Conservation (phyloP, 2,888 invertebrate species). For the Ophion costatus region DNA sequence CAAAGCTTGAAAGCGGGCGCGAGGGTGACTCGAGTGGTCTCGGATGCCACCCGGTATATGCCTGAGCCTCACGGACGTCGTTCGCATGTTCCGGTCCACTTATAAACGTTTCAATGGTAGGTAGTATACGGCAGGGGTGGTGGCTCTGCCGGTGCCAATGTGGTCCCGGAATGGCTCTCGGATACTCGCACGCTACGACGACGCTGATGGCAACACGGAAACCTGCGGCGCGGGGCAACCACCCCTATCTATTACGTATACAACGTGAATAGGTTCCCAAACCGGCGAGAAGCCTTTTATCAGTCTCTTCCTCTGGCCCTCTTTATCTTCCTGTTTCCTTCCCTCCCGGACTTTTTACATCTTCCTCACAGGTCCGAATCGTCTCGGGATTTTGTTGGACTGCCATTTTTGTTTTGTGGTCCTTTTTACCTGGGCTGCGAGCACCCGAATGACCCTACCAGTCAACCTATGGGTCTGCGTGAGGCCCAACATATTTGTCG, state of each 20-base stretch:
- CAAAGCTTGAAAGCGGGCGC: slow-evolving; percentile 71
- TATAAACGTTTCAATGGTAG: slow-evolving; percentile 19
- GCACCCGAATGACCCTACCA: too few relatives aligned
- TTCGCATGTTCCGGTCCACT: slow-evolving; percentile 49
- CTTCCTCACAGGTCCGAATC: background rate
- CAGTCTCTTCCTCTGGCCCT: slow-evolving; percentile 24
- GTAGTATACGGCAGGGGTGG: background rate
- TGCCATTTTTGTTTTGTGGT: too few relatives aligned
- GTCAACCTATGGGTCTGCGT: too few relatives aligned
- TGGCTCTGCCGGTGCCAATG: background rate
- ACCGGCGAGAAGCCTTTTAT: slow-evolving; percentile 38
- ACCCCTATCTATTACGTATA: slow-evolving; percentile 39
- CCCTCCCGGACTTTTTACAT: background rate
- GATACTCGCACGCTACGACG: slow-evolving; percentile 28
- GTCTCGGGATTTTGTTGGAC: background rate
- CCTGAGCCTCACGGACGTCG: slow-evolving; percentile 59
- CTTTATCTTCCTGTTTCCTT: slow-evolving; percentile 1
- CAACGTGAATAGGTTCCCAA: slow-evolving; percentile 9
- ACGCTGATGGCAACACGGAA: slow-evolving; percentile 32
- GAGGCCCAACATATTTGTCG: too few relatives aligned
- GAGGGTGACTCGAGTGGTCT: slow-evolving; percentile 25
- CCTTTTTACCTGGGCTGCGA: too few relatives aligned
- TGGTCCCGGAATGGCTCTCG: slow-evolving; percentile 17
- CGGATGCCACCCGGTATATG: slow-evolving; percentile 51
- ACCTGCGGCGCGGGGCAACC: slow-evolving; percentile 21